A percentile compares a stretch with the other conserved stretches of the same genome.
These are phyloP conservation scores for Fukomys damarensis DNA, from an alignment of 2,113 vertebrate species.

Conservation along the genomic window DNA sequence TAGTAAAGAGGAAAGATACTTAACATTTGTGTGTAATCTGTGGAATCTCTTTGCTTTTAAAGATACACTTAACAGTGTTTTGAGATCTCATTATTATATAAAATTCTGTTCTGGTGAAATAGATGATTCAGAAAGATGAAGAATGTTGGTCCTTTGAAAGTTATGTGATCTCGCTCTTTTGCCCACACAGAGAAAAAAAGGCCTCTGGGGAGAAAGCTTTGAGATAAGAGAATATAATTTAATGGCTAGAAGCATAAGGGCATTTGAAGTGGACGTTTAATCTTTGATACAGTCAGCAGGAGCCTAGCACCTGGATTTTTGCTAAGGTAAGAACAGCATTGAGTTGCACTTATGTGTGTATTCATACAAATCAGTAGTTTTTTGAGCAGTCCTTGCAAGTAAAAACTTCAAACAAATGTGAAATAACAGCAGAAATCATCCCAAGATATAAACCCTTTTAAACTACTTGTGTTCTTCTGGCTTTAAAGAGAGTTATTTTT, in stretches of 20 bases:
- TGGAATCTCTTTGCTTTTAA: background rate
- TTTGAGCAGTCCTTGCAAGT: background rate
- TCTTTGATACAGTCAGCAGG: slow-evolving; percentile 26
- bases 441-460: background rate
- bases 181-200: slow-evolving; percentile 41
- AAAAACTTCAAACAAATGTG: slow-evolving; percentile 27
- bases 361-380: slow-evolving; percentile 28
- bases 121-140: slow-evolving; percentile 49
- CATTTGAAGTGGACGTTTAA: background rate
- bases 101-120: slow-evolving; percentile 39
- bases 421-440: background rate
- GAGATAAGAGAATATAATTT: slow-evolving; percentile 31
- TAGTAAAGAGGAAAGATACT: background rate
- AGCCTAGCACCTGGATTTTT: background rate
- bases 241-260: background rate
- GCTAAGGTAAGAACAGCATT: background rate
- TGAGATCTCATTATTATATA: slow-evolving; percentile 9
- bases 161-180: slow-evolving; percentile 40
- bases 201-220: background rate
- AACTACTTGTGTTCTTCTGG: background rate
- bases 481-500: slow-evolving; percentile 12
- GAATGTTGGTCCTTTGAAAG: background rate
- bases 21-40: background rate
- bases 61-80: background rate
- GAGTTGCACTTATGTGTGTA: background rate